Percentiles rank a stretch among this genome's conserved stretches.
phyloP scores from a whole-genome alignment of 2,113 vertebrate genomes.

The Myiopsitta monachus region DNA sequence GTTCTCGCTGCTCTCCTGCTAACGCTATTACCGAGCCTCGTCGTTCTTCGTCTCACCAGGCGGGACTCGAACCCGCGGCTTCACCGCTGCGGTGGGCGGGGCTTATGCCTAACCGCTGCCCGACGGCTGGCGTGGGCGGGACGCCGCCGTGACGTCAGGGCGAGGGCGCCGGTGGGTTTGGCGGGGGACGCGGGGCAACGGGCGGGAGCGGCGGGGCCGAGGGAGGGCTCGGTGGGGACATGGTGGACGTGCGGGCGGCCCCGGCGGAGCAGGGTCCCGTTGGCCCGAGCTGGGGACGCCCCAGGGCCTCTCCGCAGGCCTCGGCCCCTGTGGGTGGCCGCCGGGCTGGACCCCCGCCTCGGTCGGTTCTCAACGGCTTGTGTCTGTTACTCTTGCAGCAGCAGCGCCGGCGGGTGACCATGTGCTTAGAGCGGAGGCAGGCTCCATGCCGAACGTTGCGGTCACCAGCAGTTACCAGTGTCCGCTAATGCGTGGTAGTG shows the following conservation, averaged over 20 bases:
- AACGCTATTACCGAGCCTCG: neutral
- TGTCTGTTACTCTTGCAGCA: neutral
- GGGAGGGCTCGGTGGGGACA: neutral
- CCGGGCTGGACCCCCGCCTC: neutral
- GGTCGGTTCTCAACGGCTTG: accelerated
- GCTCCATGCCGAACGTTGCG: neutral
- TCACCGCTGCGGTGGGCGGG: neutral
- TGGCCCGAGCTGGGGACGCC: neutral
- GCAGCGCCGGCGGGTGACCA: accelerated
- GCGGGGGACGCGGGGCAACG: neutral
- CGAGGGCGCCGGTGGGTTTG: neutral
- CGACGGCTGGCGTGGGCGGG: neutral
- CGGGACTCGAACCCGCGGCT: accelerated
- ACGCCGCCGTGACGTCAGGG: neutral
- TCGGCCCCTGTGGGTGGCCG: neutral
- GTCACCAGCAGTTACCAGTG: accelerated
- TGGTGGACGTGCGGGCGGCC: accelerated
- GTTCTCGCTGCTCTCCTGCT: neutral
- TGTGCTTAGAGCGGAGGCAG: accelerated
- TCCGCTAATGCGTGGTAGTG: neutral
- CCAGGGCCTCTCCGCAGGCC: neutral
- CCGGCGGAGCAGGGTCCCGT: neutral
- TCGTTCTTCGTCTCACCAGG: no score
- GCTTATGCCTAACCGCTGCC: neutral
- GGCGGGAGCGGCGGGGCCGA: accelerated